A percentile compares a stretch with the other conserved stretches of the same genome.
phyloP scores from a whole-genome alignment of 2,797 vertebrate species.

The Lagodon rhomboides region DNA sequence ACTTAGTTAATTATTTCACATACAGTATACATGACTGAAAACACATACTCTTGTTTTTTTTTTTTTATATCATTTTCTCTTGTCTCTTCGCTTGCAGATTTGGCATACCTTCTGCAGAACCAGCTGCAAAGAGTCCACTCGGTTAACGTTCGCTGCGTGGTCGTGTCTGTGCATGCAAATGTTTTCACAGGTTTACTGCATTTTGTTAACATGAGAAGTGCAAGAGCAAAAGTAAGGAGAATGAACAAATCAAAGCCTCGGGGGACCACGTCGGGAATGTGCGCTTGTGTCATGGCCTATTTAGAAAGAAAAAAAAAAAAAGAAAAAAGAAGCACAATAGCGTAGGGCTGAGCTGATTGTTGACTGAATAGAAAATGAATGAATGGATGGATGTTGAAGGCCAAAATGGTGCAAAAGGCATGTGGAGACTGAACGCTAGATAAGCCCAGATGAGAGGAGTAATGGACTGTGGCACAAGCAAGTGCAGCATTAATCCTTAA shows the following conservation, averaged over 20 bases:
- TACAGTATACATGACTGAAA: conserved; percentile 54
- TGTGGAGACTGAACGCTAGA: conserved; percentile 75
- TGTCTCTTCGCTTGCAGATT: conserved; percentile 66
- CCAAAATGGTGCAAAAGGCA: conserved; percentile 85
- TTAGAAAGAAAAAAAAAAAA: conserved; percentile 41
- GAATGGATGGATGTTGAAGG: conserved; percentile 74
- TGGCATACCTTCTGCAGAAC: conserved; percentile 82
- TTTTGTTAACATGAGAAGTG: conserved; percentile 64
- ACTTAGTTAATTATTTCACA: conserved; percentile 62
- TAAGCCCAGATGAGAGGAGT: conserved; percentile 78
- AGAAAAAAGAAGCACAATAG: conserved; percentile 40
- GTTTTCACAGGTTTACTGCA: conserved; percentile 75
- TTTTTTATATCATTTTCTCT: conserved; percentile 45
- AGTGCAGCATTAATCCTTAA: conserved; percentile 77
- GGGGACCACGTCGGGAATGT: conserved; percentile 46
- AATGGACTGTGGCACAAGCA: conserved; percentile 78
- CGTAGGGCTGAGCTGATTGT: conserved; percentile 40
- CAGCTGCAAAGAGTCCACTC: conserved; percentile 77
- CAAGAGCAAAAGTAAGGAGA: conserved; percentile 61
- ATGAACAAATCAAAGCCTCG: conserved; percentile 48
- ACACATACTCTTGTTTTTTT: conserved; percentile 41
- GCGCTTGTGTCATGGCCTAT: conserved; percentile 45
- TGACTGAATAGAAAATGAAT: conserved; percentile 43
- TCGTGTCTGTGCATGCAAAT: conserved; percentile 65
- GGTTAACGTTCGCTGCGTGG: conserved; percentile 49